Conservation (phyloP, 2,113 vertebrate genomes). For the Sarotherodon lohbergeri region DNA sequence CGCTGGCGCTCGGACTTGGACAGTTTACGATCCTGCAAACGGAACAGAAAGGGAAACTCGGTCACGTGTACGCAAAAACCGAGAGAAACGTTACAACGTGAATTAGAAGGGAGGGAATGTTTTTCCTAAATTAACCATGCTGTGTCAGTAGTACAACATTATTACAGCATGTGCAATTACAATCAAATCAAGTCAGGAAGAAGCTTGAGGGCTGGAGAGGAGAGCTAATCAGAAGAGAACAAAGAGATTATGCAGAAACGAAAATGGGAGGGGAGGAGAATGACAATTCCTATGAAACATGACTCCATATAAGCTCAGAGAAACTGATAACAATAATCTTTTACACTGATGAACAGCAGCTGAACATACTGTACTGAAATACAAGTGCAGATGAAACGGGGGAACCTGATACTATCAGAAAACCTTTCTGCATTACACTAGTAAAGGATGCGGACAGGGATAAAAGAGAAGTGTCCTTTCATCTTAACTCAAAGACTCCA, state of each 20-base stretch:
- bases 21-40: slow-evolving; percentile 89
- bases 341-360: background rate
- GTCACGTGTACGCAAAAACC: background rate
- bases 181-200: background rate
- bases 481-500: slow-evolving; percentile 1
- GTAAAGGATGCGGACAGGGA: background rate
- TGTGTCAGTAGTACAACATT: background rate
- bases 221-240: background rate
- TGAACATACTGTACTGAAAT: background rate
- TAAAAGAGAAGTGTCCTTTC: background rate
- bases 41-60: background rate
- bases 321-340: background rate
- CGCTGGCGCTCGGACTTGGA: slow-evolving; percentile 93
- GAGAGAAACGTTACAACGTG: background rate
- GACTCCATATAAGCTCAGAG: background rate
- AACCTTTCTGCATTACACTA: background rate
- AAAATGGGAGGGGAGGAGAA: background rate
- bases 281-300: background rate
- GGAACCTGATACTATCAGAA: background rate
- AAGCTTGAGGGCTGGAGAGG: background rate
- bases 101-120: background rate
- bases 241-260: background rate
- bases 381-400: background rate
- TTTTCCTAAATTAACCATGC: background rate
- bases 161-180: background rate